Conservation (phyloP, 2,113 vertebrate species). For the Crotalus horridus region DNA sequence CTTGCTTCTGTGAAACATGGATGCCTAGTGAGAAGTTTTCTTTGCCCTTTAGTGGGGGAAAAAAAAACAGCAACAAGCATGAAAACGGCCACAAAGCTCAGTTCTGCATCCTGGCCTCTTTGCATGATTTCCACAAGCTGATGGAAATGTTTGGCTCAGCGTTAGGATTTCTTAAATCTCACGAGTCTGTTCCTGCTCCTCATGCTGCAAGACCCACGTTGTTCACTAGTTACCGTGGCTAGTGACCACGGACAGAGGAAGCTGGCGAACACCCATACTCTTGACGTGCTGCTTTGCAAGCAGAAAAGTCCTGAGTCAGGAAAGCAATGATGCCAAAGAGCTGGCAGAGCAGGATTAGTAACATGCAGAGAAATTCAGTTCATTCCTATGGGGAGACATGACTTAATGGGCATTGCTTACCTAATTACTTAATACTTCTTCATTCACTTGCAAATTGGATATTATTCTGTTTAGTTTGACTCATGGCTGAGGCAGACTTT, state of each 20-base stretch:
- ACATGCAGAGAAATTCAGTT: constrained; percentile 40
- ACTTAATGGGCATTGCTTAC: constrained; percentile 6
- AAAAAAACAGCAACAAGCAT: constrained; percentile 14
- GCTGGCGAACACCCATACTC: constrained; percentile 45
- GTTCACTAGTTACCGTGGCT: background rate
- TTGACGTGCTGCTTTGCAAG: constrained; percentile 67
- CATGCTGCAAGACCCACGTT: background rate
- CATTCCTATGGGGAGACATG: constrained; percentile 7
- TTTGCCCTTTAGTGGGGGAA: background rate
- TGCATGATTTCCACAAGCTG: background rate
- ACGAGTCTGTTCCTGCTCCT: constrained; percentile 39
- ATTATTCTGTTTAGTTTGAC: background rate
- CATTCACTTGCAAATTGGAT: background rate
- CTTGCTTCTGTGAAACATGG: constrained; percentile 25
- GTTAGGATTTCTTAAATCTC: constrained; percentile 50
- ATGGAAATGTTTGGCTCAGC: background rate
- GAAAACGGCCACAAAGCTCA: constrained; percentile 30
- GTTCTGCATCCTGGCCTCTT: background rate
- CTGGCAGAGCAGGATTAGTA: constrained; percentile 55
- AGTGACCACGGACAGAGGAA: background rate
- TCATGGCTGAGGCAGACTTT: background rate
- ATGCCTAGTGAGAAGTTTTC: constrained; percentile 39
- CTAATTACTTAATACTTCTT: background rate
- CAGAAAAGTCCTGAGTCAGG: constrained; percentile 74
- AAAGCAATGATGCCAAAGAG: constrained; percentile 52